phyloP scores from a whole-genome alignment of 2,888 invertebrate species.

The Brachylomia viminalis region DNA sequence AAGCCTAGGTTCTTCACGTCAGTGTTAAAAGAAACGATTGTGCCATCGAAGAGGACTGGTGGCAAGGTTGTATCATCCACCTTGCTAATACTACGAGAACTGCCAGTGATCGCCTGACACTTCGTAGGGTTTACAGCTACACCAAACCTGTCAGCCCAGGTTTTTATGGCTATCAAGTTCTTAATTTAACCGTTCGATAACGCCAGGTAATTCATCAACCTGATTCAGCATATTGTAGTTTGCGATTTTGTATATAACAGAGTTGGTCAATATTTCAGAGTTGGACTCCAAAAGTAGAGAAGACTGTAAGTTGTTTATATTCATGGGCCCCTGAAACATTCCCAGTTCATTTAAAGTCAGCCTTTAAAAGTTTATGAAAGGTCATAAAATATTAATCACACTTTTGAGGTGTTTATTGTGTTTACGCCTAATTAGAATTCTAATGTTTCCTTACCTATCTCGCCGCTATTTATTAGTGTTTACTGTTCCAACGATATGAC shows the following conservation, averaged over 20 bases:
- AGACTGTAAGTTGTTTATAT: slow-evolving; percentile 30
- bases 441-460: not conserved
- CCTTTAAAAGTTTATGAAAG: not conserved
- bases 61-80: no score
- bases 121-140: no score
- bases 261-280: not conserved
- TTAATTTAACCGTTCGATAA: no score
- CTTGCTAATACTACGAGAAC: no score
- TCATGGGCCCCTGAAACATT: slow-evolving; percentile 33
- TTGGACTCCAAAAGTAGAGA: not conserved
- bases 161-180: no score
- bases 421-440: slow-evolving; percentile 15
- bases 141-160: no score
- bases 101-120: no score
- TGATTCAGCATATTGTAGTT: no score
- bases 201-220: no score
- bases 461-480: not conserved
- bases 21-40: no score
- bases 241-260: not conserved
- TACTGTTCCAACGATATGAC: not conserved
- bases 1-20: no score
- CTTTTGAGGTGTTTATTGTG: slow-evolving; percentile 14
- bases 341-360: slow-evolving; percentile 10
- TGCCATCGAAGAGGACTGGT: no score
- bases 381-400: slow-evolving; percentile 26